Base-by-base conservation (phyloP, 2,888 invertebrate genomes). In the Xylocampa areola region DNA sequence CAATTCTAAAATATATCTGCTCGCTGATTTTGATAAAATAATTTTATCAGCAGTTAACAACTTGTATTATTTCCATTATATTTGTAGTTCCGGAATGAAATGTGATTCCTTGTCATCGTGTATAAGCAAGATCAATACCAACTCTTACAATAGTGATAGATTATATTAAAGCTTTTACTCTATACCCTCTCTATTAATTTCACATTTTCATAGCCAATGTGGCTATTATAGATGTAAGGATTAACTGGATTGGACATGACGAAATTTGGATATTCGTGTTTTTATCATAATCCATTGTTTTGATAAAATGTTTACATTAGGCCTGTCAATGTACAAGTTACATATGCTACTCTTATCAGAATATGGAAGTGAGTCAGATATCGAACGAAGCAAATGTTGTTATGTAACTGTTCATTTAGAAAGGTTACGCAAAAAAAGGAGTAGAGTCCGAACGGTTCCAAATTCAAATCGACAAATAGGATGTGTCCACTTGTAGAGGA, bases 331-430 rank as follows among this genome's bases (percentile, higher is more conserved):
- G n/a, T n/a, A 25, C 8, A 43, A 49, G 16, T 39, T 25, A 41
- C 32, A 13, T 47, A 16, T 41, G 40, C 11, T 48, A 30, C 13
- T 23, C 25, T 25, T 53, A 68, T 47, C 33, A 27, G 32, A 13
- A 32, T 40, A 51, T 47, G 39, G 16, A 41, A 32, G 29, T 48
- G 57, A 63, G 14, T 50, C 50, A 59, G 25, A 19, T 39, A 19
- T 23, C 13, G 6, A 19, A 14, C n/a, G 7, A 7, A 29, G 8
- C 5, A 32, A 29, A 8, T 40, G 30, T 17, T 29, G 8, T 11
- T 4, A 32, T 21, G 36, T 23, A 39, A 32, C 16, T 14, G 16
- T 19, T 25, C 1, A 4, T 8, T 5, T 29, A 25, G 11, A 11
- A 14, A 8, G 1, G 1, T 14, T 32, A 16, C 8, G 3, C 11